Evolutionary conservation across 2,888 invertebrate genomes (phyloP), one percentile per base, ranked within the genome.

Genomic region (Spialia ferax): DNA sequence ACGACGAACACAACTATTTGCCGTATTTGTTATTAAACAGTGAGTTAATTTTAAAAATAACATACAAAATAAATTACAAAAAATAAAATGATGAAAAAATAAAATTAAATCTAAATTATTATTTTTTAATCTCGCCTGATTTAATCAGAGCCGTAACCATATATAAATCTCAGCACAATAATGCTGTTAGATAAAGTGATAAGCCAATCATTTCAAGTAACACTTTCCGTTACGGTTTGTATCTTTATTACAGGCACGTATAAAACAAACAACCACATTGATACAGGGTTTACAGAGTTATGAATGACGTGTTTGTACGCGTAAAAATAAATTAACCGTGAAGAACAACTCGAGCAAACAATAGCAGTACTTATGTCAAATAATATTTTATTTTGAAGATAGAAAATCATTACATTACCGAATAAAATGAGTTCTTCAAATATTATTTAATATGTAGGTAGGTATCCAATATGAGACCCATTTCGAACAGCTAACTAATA

Each of bases 101-200:
- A 3, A 11, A 48, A 3, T 8, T 32, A 32, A 32, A 48, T 20
- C n/a, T n/a, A n/a, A n/a, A n/a, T n/a, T n/a, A n/a, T n/a, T n/a
- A n/a, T n/a, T n/a, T n/a, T n/a, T n/a, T n/a, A n/a, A 60, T 48
- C 22, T 8, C 29, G n/a, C 45, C 15, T 65, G 57, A 62, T 68
- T 62, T 64, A 35, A 57, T 55, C 48, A 29, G n/a, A 50, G 70
- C 73, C 75, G 77, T 75, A 74, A 77, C 75, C 75, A 72, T 74
- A 74, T 74, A 70, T 75, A 80, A 79, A 73, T 75, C 75, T 73
- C 73, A 75, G 76, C 76, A 69, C 75, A 73, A 79, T 72, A 77
- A 68, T 67, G 73, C 75, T 74, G 73, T 77, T 74, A 73, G 75
- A 77, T 81, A 79, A 80, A 73, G 69, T 74, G 68, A 73, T 75